A percentile compares a stretch with the other conserved stretches of the same genome.
Conservation (phyloP, 1,140 invertebrate species). For the Temnothorax curvispinosus region DNA sequence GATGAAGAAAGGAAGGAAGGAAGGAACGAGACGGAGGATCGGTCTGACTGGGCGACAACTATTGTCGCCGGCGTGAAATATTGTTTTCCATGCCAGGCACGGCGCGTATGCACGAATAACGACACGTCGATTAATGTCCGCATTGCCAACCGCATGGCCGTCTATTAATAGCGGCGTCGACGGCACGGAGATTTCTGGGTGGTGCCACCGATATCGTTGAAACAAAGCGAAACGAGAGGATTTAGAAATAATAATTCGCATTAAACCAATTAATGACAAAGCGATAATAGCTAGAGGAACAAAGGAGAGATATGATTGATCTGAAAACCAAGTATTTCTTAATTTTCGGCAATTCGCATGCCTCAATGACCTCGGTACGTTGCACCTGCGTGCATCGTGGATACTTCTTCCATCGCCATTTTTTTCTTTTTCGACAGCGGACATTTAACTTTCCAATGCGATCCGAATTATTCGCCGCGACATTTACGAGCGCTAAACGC, state of each 20-base stretch:
- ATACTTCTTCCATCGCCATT: neutral
- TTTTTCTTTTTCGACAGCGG: neutral
- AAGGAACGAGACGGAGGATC: conserved; percentile 34
- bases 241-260: conserved; percentile 24
- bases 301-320: too few relatives aligned
- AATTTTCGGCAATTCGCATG: neutral
- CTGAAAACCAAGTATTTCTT: neutral
- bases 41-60: conserved; percentile 68
- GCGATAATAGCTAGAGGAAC: too few relatives aligned
- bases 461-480: conserved; percentile 32
- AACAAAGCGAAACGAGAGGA: neutral
- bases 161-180: conserved; percentile 78
- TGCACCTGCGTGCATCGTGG: neutral
- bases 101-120: conserved; percentile 78
- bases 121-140: conserved; percentile 81
- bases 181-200: conserved; percentile 67
- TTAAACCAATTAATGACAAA: conserved; percentile 23
- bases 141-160: conserved; percentile 75
- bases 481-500: conserved; percentile 32
- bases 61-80: conserved; percentile 81
- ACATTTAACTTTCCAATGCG: neutral
- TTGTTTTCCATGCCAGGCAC: conserved; percentile 81
- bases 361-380: neutral
- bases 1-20: neutral
- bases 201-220: conserved; percentile 53